Percentiles rank a stretch among this genome's conserved stretches.
Evolutionary conservation across 1,140 invertebrate genomes (phyloP).

Genomic region (Cheumatopsyche charites): DNA sequence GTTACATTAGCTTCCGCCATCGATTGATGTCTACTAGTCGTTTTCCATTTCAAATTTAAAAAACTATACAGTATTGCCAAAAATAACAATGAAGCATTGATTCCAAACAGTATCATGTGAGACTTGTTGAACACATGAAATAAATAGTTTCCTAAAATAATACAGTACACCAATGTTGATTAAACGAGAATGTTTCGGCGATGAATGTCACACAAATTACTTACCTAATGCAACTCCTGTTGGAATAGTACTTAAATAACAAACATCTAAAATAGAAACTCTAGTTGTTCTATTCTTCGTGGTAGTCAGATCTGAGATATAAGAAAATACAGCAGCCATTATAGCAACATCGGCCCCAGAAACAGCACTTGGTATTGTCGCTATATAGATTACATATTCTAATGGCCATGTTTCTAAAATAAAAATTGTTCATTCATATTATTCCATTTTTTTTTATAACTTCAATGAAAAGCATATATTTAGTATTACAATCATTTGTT

Average conservation of each 20-base stretch:
- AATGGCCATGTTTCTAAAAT: constrained; percentile 68
- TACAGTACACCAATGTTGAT: neutral
- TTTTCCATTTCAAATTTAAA: constrained; percentile 69
- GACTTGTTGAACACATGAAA: constrained; percentile 62
- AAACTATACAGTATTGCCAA: constrained; percentile 68
- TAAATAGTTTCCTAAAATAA: constrained; percentile 24
- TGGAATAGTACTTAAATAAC: constrained; percentile 77
- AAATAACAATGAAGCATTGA: constrained; percentile 68
- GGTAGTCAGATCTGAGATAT: constrained; percentile 73
- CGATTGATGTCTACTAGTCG: constrained; percentile 65
- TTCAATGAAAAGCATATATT: too few relatives aligned
- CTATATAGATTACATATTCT: constrained; percentile 75
- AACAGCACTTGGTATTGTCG: constrained; percentile 72
- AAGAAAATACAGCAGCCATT: constrained; percentile 75
- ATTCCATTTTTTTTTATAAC: too few relatives aligned
- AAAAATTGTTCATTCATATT: constrained; percentile 30
- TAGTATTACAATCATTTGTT: too few relatives aligned
- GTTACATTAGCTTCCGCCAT: constrained; percentile 60
- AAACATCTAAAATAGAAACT: constrained; percentile 74
- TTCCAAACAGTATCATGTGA: constrained; percentile 71
- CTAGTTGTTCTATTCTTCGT: constrained; percentile 69
- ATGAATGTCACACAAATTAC: constrained; percentile 40
- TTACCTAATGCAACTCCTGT: constrained; percentile 71
- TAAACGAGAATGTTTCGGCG: too few relatives aligned
- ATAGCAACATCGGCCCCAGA: constrained; percentile 77